Conservation (phyloP, 2,113 vertebrate genomes). For the Muscicapa adusta region DNA sequence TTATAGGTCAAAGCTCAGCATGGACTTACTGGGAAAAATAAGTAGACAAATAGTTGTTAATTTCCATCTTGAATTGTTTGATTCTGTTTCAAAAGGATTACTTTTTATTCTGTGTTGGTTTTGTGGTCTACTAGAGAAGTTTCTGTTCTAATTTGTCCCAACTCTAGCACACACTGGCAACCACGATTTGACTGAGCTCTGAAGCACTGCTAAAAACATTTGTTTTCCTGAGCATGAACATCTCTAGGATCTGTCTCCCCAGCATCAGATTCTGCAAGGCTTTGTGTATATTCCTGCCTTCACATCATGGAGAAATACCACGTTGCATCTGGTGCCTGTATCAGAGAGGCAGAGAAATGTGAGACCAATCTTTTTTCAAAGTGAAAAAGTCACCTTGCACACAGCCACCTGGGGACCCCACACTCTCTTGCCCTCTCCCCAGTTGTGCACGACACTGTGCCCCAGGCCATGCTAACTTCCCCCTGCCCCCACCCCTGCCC, state of each 20-base stretch:
- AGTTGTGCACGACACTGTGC: neutral
- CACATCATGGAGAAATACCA: neutral
- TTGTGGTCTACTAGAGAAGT: neutral
- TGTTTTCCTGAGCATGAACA: neutral
- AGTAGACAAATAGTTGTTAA: neutral
- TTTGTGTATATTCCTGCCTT: neutral
- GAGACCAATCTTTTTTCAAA: neutral
- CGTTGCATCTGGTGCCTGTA: neutral
- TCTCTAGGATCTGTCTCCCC: neutral
- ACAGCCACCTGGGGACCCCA: neutral
- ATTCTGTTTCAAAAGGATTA: neutral
- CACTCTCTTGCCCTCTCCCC: neutral
- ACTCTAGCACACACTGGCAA: neutral
- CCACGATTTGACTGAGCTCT: neutral
- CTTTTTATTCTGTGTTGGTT: neutral
- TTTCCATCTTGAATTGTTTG: neutral
- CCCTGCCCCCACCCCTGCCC: neutral
- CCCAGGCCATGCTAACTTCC: neutral
- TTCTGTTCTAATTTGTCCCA: neutral
- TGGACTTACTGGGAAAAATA: neutral
- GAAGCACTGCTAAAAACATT: neutral
- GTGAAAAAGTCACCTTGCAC: neutral
- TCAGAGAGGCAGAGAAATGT: neutral
- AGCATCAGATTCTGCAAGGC: neutral
- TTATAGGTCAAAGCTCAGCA: neutral